A percentile compares a stretch with the other conserved stretches of the same genome.
These are phyloP conservation scores for Chromobotia macracanthus DNA, from an alignment of 2,797 vertebrate genomes.

Conservation along the genomic window DNA sequence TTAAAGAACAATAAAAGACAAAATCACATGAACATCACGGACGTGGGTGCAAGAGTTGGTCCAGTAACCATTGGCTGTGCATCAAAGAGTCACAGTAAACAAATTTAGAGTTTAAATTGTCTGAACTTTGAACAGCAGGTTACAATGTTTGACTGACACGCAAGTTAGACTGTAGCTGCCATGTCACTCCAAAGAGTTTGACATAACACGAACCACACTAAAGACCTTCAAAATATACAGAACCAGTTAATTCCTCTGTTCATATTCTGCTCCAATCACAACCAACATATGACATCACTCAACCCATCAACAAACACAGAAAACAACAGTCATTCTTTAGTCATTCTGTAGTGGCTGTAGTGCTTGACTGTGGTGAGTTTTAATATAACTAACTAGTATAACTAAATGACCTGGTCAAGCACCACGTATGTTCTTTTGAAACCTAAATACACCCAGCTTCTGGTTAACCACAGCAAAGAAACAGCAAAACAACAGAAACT, in stretches of 20 bases:
- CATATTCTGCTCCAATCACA: background rate
- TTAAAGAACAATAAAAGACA: too few relatives aligned
- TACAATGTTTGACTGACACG: background rate
- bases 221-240: too few relatives aligned
- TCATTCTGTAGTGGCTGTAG: background rate
- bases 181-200: background rate
- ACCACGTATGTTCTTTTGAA: background rate
- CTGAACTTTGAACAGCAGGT: background rate
- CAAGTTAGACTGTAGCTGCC: background rate
- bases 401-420: background rate
- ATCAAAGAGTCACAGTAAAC: background rate
- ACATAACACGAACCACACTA: too few relatives aligned
- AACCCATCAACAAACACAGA: background rate
- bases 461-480: constrained; percentile 16
- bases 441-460: background rate
- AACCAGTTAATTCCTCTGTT: background rate
- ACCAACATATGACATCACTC: background rate
- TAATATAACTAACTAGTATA: background rate
- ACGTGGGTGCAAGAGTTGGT: background rate
- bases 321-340: background rate
- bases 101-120: background rate
- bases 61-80: background rate
- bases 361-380: background rate
- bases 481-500: constrained; percentile 17
- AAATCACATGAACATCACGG: too few relatives aligned